A percentile compares a stretch with the other conserved stretches of the same genome.
These are phyloP conservation scores for Rhopalosiphum nymphaeae DNA, from an alignment of 2,888 invertebrate genomes.

Conservation along the genomic window DNA sequence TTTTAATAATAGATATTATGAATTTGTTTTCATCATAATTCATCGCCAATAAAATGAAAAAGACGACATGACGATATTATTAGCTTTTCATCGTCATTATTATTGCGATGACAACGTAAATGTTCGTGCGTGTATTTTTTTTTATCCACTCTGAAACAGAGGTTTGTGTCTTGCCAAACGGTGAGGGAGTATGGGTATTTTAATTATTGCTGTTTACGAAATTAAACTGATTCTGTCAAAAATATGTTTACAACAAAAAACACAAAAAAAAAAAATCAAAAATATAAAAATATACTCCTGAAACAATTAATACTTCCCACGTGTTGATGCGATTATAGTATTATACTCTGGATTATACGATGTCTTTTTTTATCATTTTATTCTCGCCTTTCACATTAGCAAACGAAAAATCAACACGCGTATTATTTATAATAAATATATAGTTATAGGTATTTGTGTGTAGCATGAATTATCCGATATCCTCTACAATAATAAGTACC, in stretches of 20 bases:
- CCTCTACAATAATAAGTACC: not conserved
- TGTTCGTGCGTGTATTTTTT: not conserved
- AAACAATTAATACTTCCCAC: not conserved
- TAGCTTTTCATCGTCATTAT: constrained; percentile 11
- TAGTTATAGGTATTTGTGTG: not conserved
- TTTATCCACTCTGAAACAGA: not conserved
- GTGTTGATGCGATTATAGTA: constrained; percentile 6
- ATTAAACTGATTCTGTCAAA: constrained; percentile 19
- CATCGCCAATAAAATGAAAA: not conserved
- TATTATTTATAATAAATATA: not conserved
- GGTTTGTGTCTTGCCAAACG: not conserved
- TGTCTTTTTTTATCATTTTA: not conserved
- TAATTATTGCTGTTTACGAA: constrained; percentile 39
- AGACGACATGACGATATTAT: not conserved
- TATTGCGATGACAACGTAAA: not conserved
- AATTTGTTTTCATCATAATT: not conserved
- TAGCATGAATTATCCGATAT: not conserved
- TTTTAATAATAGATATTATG: constrained; percentile 19
- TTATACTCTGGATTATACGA: not conserved
- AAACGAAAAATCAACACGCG: not conserved
- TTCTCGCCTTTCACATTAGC: not conserved
- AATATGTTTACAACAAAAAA: constrained; percentile 25
- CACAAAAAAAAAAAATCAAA: not conserved
- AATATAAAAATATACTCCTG: not conserved
- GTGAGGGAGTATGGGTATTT: not conserved